Conservation (phyloP, 2,888 invertebrate genomes). For the Leptinotarsa rubiginosa region DNA sequence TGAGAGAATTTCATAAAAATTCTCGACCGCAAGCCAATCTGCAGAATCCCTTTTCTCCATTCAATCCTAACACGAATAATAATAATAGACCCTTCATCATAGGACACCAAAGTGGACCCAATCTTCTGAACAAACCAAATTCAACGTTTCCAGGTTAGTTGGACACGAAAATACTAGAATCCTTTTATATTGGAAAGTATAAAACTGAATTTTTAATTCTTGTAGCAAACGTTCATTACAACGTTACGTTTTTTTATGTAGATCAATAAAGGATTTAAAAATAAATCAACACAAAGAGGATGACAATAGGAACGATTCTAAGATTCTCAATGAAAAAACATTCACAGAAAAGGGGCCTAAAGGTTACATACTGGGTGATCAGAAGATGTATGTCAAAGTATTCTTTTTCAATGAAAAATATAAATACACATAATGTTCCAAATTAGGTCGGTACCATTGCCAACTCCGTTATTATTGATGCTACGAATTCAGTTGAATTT, state of each 20-base stretch:
- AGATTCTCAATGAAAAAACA: too few relatives aligned
- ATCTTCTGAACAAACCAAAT: constrained; percentile 54
- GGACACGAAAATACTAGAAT: background rate
- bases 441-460: too few relatives aligned
- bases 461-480: too few relatives aligned
- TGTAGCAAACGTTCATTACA: background rate
- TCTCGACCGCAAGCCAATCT: constrained; percentile 46
- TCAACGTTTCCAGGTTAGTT: constrained; percentile 56
- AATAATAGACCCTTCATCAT: constrained; percentile 55
- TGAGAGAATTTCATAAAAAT: constrained; percentile 62
- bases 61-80: constrained; percentile 35
- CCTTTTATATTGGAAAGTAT: constrained; percentile 16
- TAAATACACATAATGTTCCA: too few relatives aligned
- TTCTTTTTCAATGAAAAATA: too few relatives aligned
- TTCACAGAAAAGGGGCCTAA: too few relatives aligned
- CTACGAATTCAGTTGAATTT: too few relatives aligned
- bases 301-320: too few relatives aligned
- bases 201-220: constrained; percentile 4
- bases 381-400: too few relatives aligned
- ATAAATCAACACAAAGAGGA: too few relatives aligned
- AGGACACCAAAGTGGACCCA: constrained; percentile 57
- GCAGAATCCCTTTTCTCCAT: constrained; percentile 36
- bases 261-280: too few relatives aligned
- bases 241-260: background rate
- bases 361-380: too few relatives aligned